Evolutionary conservation across 1,140 invertebrate genomes (phyloP).

Genomic region (Euglossa dilemma): DNA sequence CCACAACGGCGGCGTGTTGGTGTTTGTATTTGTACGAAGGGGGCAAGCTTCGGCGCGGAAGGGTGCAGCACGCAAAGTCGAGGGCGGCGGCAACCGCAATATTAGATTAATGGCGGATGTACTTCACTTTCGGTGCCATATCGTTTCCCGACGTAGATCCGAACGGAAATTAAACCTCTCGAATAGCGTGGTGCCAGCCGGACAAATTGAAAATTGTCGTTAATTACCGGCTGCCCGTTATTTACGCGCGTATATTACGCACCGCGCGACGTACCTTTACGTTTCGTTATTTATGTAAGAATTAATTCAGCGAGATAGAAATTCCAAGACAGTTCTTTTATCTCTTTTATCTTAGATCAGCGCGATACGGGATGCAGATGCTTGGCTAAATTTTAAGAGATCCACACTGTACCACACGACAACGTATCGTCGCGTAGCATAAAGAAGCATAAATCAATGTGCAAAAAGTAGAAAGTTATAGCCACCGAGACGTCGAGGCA

Average conservation of each 20-base stretch:
- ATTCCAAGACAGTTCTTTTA: slow-evolving; percentile 10
- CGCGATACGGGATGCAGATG: slow-evolving; percentile 30
- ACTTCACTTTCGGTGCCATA: slow-evolving; percentile 63
- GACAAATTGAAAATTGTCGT: slow-evolving; percentile 14
- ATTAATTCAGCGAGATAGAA: slow-evolving; percentile 1
- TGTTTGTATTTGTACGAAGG: slow-evolving; percentile 56
- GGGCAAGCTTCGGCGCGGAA: slow-evolving; percentile 51
- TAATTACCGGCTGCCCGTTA: background rate
- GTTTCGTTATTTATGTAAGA: background rate
- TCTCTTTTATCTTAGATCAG: slow-evolving; percentile 25
- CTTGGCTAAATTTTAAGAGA: slow-evolving; percentile 47
- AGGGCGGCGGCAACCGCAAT: slow-evolving; percentile 72
- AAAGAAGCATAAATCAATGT: slow-evolving; percentile 59
- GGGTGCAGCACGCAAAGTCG: slow-evolving; percentile 69
- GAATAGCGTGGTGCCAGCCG: background rate
- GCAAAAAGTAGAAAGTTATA: slow-evolving; percentile 66
- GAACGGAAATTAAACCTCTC: slow-evolving; percentile 51
- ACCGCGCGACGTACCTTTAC: background rate
- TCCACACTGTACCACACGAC: slow-evolving; percentile 32
- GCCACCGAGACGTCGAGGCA: slow-evolving; percentile 55
- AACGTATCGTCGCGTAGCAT: slow-evolving; percentile 54
- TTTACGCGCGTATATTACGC: background rate
- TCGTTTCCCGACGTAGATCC: slow-evolving; percentile 32
- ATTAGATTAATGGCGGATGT: slow-evolving; percentile 74
- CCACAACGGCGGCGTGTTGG: slow-evolving; percentile 30